phyloP scores from a whole-genome alignment of 2,113 vertebrate species.

The Rhadina sibilatrix region DNA sequence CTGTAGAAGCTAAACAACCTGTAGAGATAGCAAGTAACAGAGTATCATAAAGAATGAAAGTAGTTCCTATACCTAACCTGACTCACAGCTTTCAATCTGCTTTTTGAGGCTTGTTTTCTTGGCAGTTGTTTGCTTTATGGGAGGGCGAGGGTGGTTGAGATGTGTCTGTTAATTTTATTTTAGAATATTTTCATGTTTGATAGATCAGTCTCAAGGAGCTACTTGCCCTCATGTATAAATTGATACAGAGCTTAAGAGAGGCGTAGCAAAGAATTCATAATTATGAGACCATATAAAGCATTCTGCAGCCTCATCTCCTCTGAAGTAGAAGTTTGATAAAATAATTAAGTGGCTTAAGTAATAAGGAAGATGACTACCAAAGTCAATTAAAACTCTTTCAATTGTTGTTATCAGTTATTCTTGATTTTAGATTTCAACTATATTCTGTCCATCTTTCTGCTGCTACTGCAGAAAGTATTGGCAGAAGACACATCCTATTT shows the following conservation, averaged over 20 bases:
- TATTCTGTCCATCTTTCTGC: background rate
- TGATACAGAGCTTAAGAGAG: background rate
- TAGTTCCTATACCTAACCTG: background rate
- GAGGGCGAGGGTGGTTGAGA: fast-evolving
- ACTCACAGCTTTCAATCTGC: background rate
- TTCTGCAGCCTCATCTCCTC: background rate
- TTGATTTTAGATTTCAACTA: background rate
- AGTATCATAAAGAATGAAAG: background rate
- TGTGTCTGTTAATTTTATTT: background rate
- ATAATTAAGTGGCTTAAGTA: background rate
- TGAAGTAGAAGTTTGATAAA: background rate
- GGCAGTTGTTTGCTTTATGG: fast-evolving
- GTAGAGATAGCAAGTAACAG: background rate
- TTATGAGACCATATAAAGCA: background rate
- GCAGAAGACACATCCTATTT: background rate
- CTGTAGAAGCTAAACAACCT: background rate
- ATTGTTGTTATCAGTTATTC: background rate
- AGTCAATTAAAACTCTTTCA: background rate
- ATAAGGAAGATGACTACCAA: background rate
- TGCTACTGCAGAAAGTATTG: background rate
- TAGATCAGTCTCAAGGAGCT: background rate
- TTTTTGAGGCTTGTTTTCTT: background rate
- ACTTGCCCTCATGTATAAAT: background rate
- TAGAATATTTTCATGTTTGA: background rate
- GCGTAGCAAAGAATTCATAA: background rate